Conservation (phyloP, 2,113 vertebrate species). For the Etia nguti region DNA sequence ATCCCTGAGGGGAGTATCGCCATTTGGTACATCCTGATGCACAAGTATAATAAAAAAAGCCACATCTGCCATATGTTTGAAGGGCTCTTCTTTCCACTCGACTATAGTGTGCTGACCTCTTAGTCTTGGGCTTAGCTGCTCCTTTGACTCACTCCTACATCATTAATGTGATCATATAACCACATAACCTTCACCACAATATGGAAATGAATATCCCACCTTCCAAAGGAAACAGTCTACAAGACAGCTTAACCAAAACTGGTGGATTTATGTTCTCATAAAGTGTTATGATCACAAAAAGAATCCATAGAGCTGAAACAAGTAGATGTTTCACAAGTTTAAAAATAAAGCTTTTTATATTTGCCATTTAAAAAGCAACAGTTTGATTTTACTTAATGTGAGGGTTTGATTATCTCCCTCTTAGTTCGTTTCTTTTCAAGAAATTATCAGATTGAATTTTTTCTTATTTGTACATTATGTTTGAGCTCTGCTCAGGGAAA, state of each 20-base stretch:
- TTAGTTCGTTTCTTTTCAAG: background rate
- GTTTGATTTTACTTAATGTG: background rate
- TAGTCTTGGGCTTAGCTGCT: background rate
- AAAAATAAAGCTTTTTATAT: background rate
- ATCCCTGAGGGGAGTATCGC: background rate
- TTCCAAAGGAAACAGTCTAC: background rate
- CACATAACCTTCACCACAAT: slow-evolving; percentile 28
- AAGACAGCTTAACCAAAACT: background rate
- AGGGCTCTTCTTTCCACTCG: background rate
- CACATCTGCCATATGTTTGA: background rate
- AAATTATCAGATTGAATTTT: background rate
- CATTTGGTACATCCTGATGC: background rate
- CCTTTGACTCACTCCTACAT: slow-evolving; percentile 31
- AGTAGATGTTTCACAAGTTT: background rate
- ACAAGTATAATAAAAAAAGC: background rate
- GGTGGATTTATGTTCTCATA: background rate
- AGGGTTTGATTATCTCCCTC: background rate
- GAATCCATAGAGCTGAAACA: background rate
- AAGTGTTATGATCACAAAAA: background rate
- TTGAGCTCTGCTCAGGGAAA: background rate
- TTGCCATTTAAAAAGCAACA: background rate
- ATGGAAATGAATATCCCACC: slow-evolving; percentile 32
- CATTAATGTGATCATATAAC: slow-evolving; percentile 38
- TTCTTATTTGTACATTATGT: background rate
- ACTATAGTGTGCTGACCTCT: background rate